Percentiles rank a stretch among this genome's conserved stretches.
phyloP scores from a whole-genome alignment of 2,797 vertebrate species.

The Sternotherus odoratus region DNA sequence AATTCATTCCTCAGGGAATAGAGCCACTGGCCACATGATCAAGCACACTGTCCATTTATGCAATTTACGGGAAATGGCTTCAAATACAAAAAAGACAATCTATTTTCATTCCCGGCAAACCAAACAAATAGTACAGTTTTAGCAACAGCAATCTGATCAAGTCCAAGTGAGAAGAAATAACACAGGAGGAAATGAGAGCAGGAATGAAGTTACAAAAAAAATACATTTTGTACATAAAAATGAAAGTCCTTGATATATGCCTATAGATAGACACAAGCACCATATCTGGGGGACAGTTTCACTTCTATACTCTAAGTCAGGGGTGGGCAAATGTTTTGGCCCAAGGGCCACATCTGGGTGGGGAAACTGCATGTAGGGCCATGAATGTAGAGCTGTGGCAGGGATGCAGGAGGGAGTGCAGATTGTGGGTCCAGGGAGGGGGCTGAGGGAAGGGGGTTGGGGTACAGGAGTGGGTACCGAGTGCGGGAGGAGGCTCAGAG shows the following conservation, averaged over 20 bases:
- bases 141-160: background rate
- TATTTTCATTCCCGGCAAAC: background rate
- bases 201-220: background rate
- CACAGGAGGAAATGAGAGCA: background rate
- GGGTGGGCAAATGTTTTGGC: no score
- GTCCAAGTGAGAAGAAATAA: background rate
- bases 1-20: fast-evolving
- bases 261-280: fast-evolving
- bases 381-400: no score
- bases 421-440: no score
- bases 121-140: background rate
- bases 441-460: no score
- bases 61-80: background rate
- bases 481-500: no score
- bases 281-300: background rate
- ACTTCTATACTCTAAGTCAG: background rate
- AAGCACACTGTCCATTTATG: fast-evolving
- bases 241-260: background rate
- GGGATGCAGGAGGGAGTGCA: no score
- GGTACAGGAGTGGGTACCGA: no score
- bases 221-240: background rate
- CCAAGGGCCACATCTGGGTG: no score
- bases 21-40: fast-evolving
- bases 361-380: no score
- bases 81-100: background rate